Evolutionary conservation across 2,797 vertebrate genomes (phyloP).

Genomic region (Aphelocoma californica): DNA sequence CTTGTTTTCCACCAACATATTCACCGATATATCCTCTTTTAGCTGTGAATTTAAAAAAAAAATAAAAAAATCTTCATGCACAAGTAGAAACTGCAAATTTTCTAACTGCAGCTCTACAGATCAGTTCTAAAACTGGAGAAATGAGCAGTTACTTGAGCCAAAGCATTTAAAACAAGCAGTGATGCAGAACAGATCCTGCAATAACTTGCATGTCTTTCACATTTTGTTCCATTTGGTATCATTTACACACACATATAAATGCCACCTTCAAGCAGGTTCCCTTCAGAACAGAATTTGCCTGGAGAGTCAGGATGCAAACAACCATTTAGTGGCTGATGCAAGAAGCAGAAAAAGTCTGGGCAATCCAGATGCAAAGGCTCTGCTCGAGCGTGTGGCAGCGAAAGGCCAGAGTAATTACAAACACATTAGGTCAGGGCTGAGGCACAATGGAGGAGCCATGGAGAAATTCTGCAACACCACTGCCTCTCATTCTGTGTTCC

Average conservation of each 20-base stretch:
- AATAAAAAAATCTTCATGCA: neutral
- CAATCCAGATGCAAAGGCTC: neutral
- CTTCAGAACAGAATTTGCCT: neutral
- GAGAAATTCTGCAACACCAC: conserved; percentile 33
- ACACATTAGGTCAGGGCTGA: neutral
- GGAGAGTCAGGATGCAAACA: neutral
- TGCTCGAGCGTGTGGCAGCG: neutral
- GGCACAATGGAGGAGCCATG: neutral
- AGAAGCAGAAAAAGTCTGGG: neutral
- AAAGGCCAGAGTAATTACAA: conserved; percentile 8
- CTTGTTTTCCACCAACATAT: neutral
- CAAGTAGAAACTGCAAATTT: neutral
- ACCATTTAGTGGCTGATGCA: neutral
- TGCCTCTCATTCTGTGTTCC: neutral
- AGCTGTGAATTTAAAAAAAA: neutral
- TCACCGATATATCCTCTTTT: neutral
- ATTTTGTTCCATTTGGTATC: neutral
- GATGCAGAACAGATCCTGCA: neutral
- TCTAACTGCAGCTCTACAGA: neutral
- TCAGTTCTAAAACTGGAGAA: neutral
- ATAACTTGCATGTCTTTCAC: neutral
- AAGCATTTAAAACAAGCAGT: neutral
- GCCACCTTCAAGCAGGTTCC: neutral
- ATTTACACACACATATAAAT: neutral
- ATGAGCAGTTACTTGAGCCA: neutral